Base-by-base conservation (phyloP, 2,113 vertebrate genomes). In the Lagenorhynchus albirostris region DNA sequence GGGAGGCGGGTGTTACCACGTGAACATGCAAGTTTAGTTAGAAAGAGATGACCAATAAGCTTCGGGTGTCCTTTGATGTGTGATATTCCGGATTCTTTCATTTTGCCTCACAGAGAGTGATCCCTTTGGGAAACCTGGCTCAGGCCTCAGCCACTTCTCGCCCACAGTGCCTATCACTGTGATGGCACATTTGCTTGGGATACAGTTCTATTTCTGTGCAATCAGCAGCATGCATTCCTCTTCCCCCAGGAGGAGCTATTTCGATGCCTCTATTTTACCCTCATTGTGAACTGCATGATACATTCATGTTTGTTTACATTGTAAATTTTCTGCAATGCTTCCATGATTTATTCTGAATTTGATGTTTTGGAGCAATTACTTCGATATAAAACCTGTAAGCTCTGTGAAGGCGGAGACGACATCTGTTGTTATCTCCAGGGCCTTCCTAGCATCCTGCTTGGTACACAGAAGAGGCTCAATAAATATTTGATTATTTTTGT, bases 401-500 rank as follows among this genome's bases (percentile, higher is more conserved):
- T 92, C 25, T 60, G n/a, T 29, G 55, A 96, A 94, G 73, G 18
- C 44, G 82, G 67, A 96, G 41, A 81, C 5, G 60, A 18, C 58
- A 95, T 70, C 68, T 94, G 91, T 36, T 74, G 2, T 47, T 47
- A 62, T 95, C 94, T 91, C 71, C 26, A 76, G 77, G 62, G 92
- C 14, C 62, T 96, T 90, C 36, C 68, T 68, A 89, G 41, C 38
- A 74, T 41, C 65, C 21, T 2, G 33, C 55, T 65, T 90, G 33
- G 23, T 79, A 44, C 62, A 86, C 21, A 81, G 65, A 95, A 89
- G 25, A 91, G 85, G 31, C 13, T 82, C 62, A 79, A 86, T 89
- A 95, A 96, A 96, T 96, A 96, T 96, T 82, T 95, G 26, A 89
- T 91, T 93, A 29, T 88, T 85, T 96, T 74, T 83, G 33, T 82